phyloP scores from a whole-genome alignment of 2,113 vertebrate genomes.

The Hyaena hyaena region DNA sequence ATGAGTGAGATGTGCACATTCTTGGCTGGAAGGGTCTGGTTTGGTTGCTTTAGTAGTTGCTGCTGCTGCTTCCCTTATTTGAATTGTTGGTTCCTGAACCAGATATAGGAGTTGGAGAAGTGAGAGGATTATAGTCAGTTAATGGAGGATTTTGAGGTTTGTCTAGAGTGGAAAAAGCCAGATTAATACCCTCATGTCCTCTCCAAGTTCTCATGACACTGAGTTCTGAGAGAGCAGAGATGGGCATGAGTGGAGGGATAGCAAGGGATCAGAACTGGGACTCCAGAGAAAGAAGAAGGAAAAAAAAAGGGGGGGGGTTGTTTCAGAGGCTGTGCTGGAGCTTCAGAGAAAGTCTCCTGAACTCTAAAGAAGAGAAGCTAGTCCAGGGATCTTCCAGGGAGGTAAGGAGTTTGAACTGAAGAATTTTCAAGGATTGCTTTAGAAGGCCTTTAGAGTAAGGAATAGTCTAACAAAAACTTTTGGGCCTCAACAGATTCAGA shows the following conservation, averaged over 20 bases:
- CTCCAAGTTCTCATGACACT: not conserved
- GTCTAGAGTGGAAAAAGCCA: not conserved
- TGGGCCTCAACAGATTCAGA: not conserved
- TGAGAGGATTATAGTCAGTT: not conserved
- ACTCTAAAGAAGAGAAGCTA: not conserved
- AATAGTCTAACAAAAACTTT: not conserved
- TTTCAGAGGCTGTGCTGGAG: not conserved
- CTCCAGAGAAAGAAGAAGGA: not conserved
- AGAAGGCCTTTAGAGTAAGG: not conserved
- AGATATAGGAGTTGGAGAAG: not conserved
- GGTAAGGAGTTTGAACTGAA: not conserved
- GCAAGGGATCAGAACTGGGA: not conserved
- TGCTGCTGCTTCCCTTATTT: not conserved
- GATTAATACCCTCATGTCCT: not conserved
- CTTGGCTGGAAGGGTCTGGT: not conserved
- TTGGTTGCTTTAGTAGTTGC: not conserved
- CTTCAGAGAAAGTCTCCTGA: not conserved
- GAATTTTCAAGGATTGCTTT: no score
- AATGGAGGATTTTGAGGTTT: not conserved
- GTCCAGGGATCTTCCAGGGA: not conserved
- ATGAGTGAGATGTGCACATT: not conserved
- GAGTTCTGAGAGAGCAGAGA: not conserved
- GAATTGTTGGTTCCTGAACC: conserved; percentile 57
- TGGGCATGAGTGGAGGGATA: not conserved
- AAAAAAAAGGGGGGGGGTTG: not conserved